Percentiles rank a stretch among this genome's conserved stretches.
phyloP scores from a whole-genome alignment of 1,140 invertebrate genomes.

The Anastrepha ludens region DNA sequence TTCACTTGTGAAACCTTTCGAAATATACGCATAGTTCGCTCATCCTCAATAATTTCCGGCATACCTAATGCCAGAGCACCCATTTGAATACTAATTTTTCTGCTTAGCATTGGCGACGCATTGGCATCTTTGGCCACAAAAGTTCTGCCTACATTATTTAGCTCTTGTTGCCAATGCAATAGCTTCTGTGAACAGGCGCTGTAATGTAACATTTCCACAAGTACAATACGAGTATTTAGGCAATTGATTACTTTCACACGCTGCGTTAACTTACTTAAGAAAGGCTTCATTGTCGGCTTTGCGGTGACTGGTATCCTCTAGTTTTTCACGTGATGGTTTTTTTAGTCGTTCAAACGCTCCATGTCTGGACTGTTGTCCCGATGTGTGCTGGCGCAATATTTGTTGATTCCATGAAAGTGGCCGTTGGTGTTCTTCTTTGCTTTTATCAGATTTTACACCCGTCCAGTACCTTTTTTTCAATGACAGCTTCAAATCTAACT shows the following conservation, averaged over 20 bases:
- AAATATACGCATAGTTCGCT: constrained; percentile 6
- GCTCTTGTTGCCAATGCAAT: constrained; percentile 64
- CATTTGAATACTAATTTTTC: constrained; percentile 56
- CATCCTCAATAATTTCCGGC: constrained; percentile 53
- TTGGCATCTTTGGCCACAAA: neutral
- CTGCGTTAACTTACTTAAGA: constrained; percentile 63
- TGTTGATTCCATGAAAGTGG: constrained; percentile 60
- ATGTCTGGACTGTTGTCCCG: constrained; percentile 53
- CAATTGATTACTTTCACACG: neutral
- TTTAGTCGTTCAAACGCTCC: constrained; percentile 54
- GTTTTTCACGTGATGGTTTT: constrained; percentile 51
- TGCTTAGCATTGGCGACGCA: neutral
- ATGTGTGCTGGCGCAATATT: constrained; percentile 46
- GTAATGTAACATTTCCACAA: neutral
- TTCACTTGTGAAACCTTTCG: constrained; percentile 51
- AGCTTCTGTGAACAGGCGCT: constrained; percentile 72
- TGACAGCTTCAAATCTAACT: constrained; percentile 67
- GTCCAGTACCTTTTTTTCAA: constrained; percentile 73
- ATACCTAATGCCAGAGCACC: constrained; percentile 53
- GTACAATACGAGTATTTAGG: neutral
- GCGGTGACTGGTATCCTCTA: constrained; percentile 54
- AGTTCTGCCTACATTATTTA: neutral
- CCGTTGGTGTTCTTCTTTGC: constrained; percentile 57
- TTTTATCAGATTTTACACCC: constrained; percentile 60
- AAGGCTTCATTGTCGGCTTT: constrained; percentile 67